Evolutionary conservation across 2,888 invertebrate species (phyloP).

Genomic region (Dasysyrphus albostriatus): DNA sequence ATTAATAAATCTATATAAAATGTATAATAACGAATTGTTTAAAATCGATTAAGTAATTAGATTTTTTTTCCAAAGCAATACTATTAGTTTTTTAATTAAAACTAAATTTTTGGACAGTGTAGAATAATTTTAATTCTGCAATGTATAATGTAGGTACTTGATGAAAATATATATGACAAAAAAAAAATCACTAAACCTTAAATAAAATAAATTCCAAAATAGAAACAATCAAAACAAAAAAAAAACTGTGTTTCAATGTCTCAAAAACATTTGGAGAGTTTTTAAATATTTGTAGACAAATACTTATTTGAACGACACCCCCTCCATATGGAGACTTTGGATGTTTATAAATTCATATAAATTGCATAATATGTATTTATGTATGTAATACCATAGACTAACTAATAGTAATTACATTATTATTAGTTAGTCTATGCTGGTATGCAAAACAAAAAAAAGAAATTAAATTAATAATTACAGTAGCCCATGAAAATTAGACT

Average conservation of each 20-base stretch:
- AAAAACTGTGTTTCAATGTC: neutral
- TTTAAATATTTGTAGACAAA: too few species aligned
- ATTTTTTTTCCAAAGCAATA: slow-evolving; percentile 65
- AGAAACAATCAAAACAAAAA: slow-evolving; percentile 62
- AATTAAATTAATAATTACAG: too few species aligned
- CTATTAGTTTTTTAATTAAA: slow-evolving; percentile 58
- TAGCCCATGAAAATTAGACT: too few species aligned
- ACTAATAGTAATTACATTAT: too few species aligned
- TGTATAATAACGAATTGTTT: slow-evolving; percentile 57
- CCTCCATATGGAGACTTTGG: too few species aligned
- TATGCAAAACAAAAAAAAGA: too few species aligned
- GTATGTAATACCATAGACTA: too few species aligned
- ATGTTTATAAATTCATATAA: too few species aligned
- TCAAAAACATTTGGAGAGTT: too few species aligned
- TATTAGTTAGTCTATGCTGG: too few species aligned
- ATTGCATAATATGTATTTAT: too few species aligned
- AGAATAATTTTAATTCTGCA: slow-evolving; percentile 67
- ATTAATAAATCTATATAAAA: slow-evolving; percentile 33
- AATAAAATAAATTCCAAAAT: slow-evolving; percentile 68
- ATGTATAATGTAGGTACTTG: slow-evolving; percentile 65
- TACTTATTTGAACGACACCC: too few species aligned
- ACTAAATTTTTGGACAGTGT: slow-evolving; percentile 58
- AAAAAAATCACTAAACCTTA: slow-evolving; percentile 40
- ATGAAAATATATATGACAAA: slow-evolving; percentile 53
- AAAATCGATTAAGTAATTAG: slow-evolving; percentile 49